Evolutionary conservation across 2,888 invertebrate genomes (phyloP).

Genomic region (Tipula vernalis): DNA sequence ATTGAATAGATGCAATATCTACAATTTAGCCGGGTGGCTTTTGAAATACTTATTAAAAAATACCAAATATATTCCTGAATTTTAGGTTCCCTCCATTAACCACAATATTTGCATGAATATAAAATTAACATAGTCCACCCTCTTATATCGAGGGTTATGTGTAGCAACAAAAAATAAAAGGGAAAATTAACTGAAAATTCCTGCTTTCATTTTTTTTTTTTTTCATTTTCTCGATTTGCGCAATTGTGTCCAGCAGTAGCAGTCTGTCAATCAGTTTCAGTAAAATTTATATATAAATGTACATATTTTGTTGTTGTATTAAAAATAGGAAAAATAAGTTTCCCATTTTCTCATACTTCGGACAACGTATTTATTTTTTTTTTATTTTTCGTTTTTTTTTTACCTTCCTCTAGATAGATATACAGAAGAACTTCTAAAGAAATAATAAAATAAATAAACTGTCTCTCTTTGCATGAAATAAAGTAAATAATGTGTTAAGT

Average conservation of each 20-base stretch:
- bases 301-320: background rate
- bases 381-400: background rate
- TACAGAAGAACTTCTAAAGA: background rate
- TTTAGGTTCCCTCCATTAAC: background rate
- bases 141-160: background rate
- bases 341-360: background rate
- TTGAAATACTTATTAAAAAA: too few species aligned
- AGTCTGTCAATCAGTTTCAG: background rate
- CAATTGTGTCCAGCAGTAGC: background rate
- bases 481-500: background rate
- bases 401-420: background rate
- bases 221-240: background rate
- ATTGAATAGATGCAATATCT: too few species aligned
- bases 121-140: background rate
- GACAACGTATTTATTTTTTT: background rate
- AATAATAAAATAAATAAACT: constrained; percentile 5
- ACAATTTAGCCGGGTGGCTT: too few species aligned
- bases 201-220: background rate
- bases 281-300: background rate
- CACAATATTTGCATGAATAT: background rate
- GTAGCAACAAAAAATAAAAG: background rate
- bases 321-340: background rate
- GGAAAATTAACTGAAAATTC: background rate
- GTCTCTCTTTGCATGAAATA: background rate
- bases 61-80: background rate